Evolutionary conservation across 2,888 invertebrate genomes (phyloP).

Genomic region (Pristionchus japonicus): DNA sequence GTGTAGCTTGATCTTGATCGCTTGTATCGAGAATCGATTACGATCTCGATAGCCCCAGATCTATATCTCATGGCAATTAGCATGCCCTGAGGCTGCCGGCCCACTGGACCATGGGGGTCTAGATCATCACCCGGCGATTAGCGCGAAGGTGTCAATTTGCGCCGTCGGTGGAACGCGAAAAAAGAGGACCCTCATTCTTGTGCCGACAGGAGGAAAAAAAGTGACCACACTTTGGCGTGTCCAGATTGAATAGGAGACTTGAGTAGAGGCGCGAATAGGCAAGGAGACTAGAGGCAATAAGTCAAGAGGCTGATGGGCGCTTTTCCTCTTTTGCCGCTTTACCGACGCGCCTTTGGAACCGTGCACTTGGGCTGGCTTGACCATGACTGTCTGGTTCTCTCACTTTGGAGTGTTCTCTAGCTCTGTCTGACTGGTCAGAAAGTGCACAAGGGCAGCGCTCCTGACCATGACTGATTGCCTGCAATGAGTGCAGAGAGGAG

Average conservation of each 20-base stretch:
- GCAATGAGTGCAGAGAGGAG: neutral
- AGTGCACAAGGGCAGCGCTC: neutral
- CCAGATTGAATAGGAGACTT: neutral
- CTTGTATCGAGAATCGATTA: neutral
- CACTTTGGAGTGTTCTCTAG: neutral
- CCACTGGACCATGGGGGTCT: neutral
- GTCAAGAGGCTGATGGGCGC: conserved; percentile 2
- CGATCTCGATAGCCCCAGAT: neutral
- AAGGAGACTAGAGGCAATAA: neutral
- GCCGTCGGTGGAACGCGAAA: neutral
- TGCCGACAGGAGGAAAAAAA: neutral
- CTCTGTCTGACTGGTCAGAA: neutral
- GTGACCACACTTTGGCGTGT: neutral
- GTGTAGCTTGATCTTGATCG: neutral
- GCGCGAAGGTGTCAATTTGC: conserved; percentile 12
- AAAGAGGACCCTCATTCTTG: neutral
- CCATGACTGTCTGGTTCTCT: neutral
- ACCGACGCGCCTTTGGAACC: neutral
- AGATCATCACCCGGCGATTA: neutral
- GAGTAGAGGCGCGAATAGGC: neutral
- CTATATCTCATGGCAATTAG: neutral
- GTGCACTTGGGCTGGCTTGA: neutral
- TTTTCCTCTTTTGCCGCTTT: neutral
- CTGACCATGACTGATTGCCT: conserved; percentile 16
- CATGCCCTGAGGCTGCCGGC: neutral